Percentiles rank a stretch among this genome's conserved stretches.
Conservation (phyloP, 2,113 vertebrate genomes). For the Opisthocomus hoazin region DNA sequence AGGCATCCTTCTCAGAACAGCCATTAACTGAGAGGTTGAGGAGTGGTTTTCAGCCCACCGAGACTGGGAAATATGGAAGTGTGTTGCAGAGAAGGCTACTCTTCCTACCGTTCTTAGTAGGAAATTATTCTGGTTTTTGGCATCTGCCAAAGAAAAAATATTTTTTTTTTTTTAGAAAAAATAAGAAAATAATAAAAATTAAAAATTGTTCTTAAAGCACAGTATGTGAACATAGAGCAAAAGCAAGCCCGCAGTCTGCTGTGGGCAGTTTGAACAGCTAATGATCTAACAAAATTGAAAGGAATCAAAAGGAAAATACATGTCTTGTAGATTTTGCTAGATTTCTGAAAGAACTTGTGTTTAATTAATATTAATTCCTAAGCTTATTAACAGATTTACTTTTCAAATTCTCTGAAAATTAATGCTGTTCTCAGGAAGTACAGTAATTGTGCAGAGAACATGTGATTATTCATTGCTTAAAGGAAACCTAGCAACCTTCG, state of each 20-base stretch:
- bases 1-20: neutral
- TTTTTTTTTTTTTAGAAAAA: constrained; percentile 6
- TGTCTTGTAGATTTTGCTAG: neutral
- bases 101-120: neutral
- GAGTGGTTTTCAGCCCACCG: neutral
- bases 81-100: neutral
- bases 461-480: constrained; percentile 38
- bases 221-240: neutral
- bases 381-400: constrained; percentile 50
- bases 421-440: constrained; percentile 17
- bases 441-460: constrained; percentile 10
- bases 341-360: neutral
- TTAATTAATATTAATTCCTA: constrained; percentile 37
- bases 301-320: neutral
- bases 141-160: neutral
- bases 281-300: neutral
- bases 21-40: neutral
- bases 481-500: constrained; percentile 55
- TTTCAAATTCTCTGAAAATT: constrained; percentile 43
- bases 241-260: neutral
- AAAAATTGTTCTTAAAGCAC: no score
- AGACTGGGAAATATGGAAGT: neutral
- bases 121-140: neutral
- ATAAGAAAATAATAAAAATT: no score
- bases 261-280: neutral